Percentiles rank a stretch among this genome's conserved stretches.
phyloP scores from a whole-genome alignment of 2,797 vertebrate genomes.

The Synaphobranchus kaupii region DNA sequence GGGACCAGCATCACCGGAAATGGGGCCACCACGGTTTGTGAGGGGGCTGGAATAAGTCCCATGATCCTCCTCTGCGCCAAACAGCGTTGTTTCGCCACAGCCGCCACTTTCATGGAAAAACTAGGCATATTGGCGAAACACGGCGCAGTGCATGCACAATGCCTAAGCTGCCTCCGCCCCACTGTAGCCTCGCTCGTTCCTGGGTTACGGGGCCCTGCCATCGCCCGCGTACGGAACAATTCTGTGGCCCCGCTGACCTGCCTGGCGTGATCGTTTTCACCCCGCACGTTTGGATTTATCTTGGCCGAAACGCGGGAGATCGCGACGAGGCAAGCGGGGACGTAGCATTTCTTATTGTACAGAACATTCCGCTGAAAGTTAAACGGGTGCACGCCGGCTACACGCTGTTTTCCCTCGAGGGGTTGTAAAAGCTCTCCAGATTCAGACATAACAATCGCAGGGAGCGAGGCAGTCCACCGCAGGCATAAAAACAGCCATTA shows the following conservation, averaged over 20 bases:
- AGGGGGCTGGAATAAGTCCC: too few relatives aligned
- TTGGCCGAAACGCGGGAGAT: not conserved
- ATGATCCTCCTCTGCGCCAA: too few relatives aligned
- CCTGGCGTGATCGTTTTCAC: not conserved
- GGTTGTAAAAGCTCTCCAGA: not conserved
- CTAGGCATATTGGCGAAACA: not conserved
- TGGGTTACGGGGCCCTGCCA: not conserved
- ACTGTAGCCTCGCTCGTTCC: not conserved
- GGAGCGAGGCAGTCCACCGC: not conserved
- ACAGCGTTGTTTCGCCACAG: too few relatives aligned
- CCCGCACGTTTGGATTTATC: not conserved
- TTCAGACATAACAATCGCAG: not conserved
- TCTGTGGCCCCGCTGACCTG: not conserved
- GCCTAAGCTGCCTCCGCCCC: not conserved
- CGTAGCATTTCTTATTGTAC: not conserved
- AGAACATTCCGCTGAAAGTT: not conserved
- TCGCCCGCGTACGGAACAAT: not conserved
- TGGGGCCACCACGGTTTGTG: not conserved
- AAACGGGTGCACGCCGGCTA: not conserved
- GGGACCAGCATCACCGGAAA: constrained; percentile 22
- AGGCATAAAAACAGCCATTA: not conserved
- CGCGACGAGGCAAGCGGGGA: too few relatives aligned
- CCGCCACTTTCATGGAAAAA: too few relatives aligned
- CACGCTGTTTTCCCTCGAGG: not conserved
- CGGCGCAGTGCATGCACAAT: not conserved